These are phyloP conservation scores for Eurytoma californica DNA, from an alignment of 2,888 invertebrate genomes.

Conservation along the genomic window DNA sequence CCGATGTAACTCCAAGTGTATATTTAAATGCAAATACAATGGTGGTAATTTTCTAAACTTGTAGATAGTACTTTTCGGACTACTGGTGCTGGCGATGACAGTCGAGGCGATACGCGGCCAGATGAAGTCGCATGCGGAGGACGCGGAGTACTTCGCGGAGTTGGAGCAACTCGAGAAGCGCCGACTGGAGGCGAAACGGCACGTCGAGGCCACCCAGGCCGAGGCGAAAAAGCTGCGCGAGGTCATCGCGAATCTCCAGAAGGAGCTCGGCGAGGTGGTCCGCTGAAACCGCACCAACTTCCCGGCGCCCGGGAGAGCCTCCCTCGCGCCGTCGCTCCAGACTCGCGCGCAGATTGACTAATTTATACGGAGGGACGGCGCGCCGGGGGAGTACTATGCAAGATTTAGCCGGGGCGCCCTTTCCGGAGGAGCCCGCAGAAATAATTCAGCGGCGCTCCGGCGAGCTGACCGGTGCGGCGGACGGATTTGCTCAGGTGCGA, in stretches of 20 bases:
- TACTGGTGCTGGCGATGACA: constrained; percentile 56
- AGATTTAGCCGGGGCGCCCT: constrained; percentile 5
- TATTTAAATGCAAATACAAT: no score
- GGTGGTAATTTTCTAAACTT: no score
- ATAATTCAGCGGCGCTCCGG: no score
- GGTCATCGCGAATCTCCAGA: background rate
- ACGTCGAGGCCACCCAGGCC: background rate
- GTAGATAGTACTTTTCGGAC: constrained; percentile 59
- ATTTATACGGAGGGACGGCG: background rate
- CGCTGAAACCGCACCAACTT: background rate
- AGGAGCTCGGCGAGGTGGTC: background rate
- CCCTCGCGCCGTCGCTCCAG: background rate
- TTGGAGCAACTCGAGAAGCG: constrained; percentile 55
- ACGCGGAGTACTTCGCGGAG: constrained; percentile 50
- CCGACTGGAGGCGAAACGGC: constrained; percentile 56
- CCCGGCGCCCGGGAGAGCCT: background rate
- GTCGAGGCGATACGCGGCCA: constrained; percentile 58
- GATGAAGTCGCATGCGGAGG: constrained; percentile 51
- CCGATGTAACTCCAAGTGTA: no score
- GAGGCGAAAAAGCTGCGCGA: background rate
- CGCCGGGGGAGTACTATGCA: background rate
- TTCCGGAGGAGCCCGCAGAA: background rate
- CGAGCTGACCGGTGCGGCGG: no score
- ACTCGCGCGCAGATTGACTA: constrained; percentile 5
- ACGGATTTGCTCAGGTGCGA: no score